A percentile compares a stretch with the other conserved stretches of the same genome.
Evolutionary conservation across 2,888 invertebrate genomes (phyloP).

Genomic region (Drosophila mercatorum): DNA sequence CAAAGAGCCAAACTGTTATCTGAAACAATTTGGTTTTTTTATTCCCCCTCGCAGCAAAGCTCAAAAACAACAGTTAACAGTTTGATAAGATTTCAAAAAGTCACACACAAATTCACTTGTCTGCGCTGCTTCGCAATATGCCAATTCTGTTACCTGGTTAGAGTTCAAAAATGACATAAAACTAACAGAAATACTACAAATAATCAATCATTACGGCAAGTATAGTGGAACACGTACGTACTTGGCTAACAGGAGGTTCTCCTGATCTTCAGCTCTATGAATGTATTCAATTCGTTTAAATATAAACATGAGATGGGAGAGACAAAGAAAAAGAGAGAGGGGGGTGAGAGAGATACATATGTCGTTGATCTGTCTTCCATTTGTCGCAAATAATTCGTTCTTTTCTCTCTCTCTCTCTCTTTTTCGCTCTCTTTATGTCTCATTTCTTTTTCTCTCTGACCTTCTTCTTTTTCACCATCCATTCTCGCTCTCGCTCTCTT

Average conservation of each 20-base stretch:
- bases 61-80: conserved; percentile 72
- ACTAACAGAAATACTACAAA: neutral
- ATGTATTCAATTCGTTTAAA: neutral
- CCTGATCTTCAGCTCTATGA: neutral
- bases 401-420: neutral
- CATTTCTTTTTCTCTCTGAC: neutral
- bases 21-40: conserved; percentile 32
- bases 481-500: neutral
- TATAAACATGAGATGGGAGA: neutral
- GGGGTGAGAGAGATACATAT: too few relatives aligned
- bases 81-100: conserved; percentile 67
- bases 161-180: conserved; percentile 13
- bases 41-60: conserved; percentile 56
- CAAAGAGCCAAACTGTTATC: conserved; percentile 63
- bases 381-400: too few relatives aligned
- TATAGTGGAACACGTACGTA: neutral
- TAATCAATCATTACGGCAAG: conserved; percentile 1
- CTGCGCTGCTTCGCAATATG: conserved; percentile 39
- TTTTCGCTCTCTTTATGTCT: neutral
- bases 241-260: neutral
- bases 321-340: too few relatives aligned
- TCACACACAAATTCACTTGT: conserved; percentile 60
- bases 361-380: neutral
- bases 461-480: neutral
- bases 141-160: conserved; percentile 30